These are phyloP conservation scores for Misgurnus mizolepis DNA, from an alignment of 2,113 vertebrate species.

Conservation along the genomic window DNA sequence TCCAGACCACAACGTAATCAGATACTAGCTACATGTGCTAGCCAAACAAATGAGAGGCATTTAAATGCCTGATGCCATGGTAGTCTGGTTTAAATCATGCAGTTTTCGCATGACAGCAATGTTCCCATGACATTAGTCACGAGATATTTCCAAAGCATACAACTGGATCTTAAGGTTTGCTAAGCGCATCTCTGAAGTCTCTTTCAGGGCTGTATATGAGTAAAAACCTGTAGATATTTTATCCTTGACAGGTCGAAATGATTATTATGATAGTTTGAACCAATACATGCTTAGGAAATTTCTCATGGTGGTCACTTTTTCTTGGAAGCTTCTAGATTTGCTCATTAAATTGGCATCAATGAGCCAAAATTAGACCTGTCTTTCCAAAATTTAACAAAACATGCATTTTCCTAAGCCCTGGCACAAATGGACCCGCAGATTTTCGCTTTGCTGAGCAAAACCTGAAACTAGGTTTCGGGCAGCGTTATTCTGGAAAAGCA, in stretches of 20 bases:
- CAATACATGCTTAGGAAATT: too few relatives aligned
- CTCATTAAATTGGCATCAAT: not conserved
- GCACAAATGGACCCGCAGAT: not conserved
- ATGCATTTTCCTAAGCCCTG: not conserved
- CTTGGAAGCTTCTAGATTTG: not conserved
- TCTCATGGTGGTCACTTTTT: not conserved
- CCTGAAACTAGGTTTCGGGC: too few relatives aligned
- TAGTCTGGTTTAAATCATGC: conserved; percentile 53
- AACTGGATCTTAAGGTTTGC: conserved; percentile 11
- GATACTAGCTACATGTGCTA: conserved; percentile 49
- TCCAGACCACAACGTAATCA: conserved; percentile 61
- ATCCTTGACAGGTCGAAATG: not conserved
- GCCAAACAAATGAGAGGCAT: conserved; percentile 46
- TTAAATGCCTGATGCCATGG: conserved; percentile 46
- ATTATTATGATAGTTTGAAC: too few relatives aligned
- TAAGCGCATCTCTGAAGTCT: not conserved
- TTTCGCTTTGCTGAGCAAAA: too few relatives aligned
- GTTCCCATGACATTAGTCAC: conserved; percentile 47
- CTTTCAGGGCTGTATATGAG: not conserved
- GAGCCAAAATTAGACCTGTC: not conserved
- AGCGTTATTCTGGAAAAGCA: too few relatives aligned
- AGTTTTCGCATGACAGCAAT: conserved; percentile 54
- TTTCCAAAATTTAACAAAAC: not conserved
- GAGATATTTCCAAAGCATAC: conserved; percentile 26
- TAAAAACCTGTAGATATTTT: not conserved